Conservation (phyloP, 2,113 vertebrate genomes). For the Mustelus asterias region DNA sequence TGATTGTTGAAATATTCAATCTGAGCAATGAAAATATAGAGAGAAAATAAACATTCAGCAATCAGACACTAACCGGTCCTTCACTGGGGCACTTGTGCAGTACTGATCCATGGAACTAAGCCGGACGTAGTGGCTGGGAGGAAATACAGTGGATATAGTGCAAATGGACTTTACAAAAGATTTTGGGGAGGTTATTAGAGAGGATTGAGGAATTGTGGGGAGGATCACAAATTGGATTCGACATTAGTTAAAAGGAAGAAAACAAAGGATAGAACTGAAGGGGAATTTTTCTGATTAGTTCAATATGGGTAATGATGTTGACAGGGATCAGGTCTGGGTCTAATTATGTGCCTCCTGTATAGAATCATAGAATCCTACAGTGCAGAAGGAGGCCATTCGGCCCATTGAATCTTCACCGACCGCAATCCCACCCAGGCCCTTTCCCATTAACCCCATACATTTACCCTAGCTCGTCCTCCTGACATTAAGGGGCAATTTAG, state of each 20-base stretch:
- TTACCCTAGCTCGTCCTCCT: too few species aligned
- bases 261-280: background rate
- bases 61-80: too few species aligned
- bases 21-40: conserved; percentile 46
- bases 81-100: background rate
- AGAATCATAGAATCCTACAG: too few species aligned
- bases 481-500: too few species aligned
- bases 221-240: background rate
- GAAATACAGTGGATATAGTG: too few species aligned
- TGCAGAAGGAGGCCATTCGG: too few species aligned
- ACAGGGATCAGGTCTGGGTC: background rate
- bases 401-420: too few species aligned
- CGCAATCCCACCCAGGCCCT: too few species aligned
- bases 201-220: background rate
- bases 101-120: background rate
- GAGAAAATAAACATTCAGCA: background rate
- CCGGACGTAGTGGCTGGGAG: background rate
- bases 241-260: background rate
- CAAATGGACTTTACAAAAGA: background rate
- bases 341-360: background rate
- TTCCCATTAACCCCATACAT: too few species aligned
- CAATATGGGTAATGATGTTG: background rate
- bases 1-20: conserved; percentile 88
- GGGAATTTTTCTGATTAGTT: background rate
- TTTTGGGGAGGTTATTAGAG: background rate